A percentile compares a stretch with the other conserved stretches of the same genome.
Evolutionary conservation across 2,888 invertebrate genomes (phyloP).

Genomic region (Acrocera orbiculus): DNA sequence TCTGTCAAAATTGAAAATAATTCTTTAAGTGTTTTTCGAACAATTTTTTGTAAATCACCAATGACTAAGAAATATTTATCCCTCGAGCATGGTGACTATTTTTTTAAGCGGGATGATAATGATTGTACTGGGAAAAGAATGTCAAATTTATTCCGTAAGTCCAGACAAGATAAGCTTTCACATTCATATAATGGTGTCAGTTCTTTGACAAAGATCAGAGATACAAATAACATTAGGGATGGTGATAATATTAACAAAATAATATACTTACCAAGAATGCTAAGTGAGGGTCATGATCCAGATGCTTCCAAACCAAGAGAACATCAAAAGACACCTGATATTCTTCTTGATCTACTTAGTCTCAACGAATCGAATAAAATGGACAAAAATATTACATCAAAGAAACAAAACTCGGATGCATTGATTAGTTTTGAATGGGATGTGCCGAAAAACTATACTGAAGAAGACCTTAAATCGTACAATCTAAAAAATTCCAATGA

Average conservation of each 20-base stretch:
- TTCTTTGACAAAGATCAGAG: too few species aligned
- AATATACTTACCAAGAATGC: slow-evolving; percentile 18
- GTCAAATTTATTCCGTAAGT: slow-evolving; percentile 20
- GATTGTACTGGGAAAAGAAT: background rate
- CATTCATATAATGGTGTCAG: slow-evolving; percentile 27
- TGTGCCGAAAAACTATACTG: too few species aligned
- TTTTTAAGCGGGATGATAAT: too few species aligned
- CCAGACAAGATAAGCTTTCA: slow-evolving; percentile 27
- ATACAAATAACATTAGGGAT: too few species aligned
- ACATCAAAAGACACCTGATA: slow-evolving; percentile 21
- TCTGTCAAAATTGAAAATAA: slow-evolving; percentile 18
- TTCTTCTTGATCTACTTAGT: slow-evolving; percentile 26
- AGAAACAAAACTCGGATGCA: slow-evolving; percentile 10
- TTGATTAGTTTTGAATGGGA: too few species aligned
- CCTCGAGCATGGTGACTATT: too few species aligned
- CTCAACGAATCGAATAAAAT: slow-evolving; percentile 4
- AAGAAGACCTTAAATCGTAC: too few species aligned
- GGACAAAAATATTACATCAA: slow-evolving; percentile 4
- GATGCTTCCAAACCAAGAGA: slow-evolving; percentile 14
- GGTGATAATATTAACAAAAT: slow-evolving; percentile 17
- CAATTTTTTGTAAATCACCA: too few species aligned
- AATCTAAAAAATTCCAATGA: too few species aligned
- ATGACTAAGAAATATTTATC: too few species aligned
- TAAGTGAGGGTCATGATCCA: slow-evolving; percentile 15
- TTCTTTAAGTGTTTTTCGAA: slow-evolving; percentile 24